Evolutionary conservation across 2,113 vertebrate species (phyloP), one percentile per base, ranked within the genome.

Genomic region (pig (Sus scrofa)): DNA sequence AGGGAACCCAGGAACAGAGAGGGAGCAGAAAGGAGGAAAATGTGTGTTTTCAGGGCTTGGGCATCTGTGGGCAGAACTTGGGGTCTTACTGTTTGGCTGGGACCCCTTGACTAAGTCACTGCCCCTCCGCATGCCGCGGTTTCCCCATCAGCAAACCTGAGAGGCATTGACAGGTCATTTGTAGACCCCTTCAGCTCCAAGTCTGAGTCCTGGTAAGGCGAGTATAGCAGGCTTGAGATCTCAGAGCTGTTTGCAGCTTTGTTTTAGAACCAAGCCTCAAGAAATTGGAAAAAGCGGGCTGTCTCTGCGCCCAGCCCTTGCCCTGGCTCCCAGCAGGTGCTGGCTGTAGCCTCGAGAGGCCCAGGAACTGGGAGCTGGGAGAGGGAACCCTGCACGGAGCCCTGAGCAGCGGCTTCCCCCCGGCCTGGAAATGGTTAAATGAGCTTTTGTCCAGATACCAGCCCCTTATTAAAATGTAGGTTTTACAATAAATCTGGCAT

Each of bases 381-480:
- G 39, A 52, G 24, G 15, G 34, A 14, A 32, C 2, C 22, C 81
- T 20, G 20, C 37, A 0, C 22, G 2, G 22, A 39, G 26, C 52
- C 58, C 75, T 0, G 14, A 10, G 60, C 24, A 2, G 81, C 52
- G 1, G 8, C 50, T 20, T 54, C 32, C 24, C 24, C 27, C n/a
- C 26, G 74, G 96, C 52, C 97, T 97, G 89, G 89, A 98, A 98
- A 95, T 50, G 73, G 98, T 98, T 98, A 98, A 98, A 97, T 5
- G 0, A 79, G 92, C 73, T 50, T 95, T 5, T 26, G 24, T 54
- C 34, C 58, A 93, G 79, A 97, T 95, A 95, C 2, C 82, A 98
- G 95, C 96, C 97, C 97, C 96, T 98, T 97, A 98, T 98, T 98
- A 97, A 98, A 98, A 98, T 96, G 96, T 96, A 97, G 97, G 97